Evolutionary conservation across 2,888 invertebrate genomes (phyloP).

Genomic region (Lathronympha strigana): DNA sequence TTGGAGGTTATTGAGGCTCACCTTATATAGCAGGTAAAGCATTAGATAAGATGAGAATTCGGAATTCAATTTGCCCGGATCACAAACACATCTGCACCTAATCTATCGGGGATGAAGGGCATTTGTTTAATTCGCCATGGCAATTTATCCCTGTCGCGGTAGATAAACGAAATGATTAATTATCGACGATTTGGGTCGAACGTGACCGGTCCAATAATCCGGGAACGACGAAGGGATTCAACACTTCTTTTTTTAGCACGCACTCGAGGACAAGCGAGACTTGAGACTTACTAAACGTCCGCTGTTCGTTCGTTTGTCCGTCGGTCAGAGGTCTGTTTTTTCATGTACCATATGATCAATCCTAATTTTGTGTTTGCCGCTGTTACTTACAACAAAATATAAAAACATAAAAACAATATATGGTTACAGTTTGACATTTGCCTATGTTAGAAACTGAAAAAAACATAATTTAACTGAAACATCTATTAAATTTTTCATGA

Average conservation of each 20-base stretch:
- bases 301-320: not conserved
- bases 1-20: no score
- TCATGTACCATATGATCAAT: no score
- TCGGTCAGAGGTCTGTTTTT: not conserved
- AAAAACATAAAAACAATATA: no score
- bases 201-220: conserved; percentile 61
- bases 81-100: conserved; percentile 38
- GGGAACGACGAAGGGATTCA: conserved; percentile 42
- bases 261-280: not conserved
- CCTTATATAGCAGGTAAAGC: not conserved
- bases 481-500: no score
- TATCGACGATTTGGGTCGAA: conserved; percentile 67
- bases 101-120: conserved; percentile 44
- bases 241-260: conserved; percentile 10
- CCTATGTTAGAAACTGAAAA: no score
- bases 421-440: no score
- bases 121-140: conserved; percentile 53
- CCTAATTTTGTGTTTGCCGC: no score
- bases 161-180: conserved; percentile 70
- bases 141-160: conserved; percentile 59
- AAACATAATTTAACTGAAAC: no score
- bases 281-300: not conserved
- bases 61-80: conserved; percentile 15
- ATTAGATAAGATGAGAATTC: conserved; percentile 1
- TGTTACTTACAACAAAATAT: no score